These are phyloP conservation scores for Matsumyia berberina DNA, from an alignment of 2,888 invertebrate genomes.

Conservation along the genomic window DNA sequence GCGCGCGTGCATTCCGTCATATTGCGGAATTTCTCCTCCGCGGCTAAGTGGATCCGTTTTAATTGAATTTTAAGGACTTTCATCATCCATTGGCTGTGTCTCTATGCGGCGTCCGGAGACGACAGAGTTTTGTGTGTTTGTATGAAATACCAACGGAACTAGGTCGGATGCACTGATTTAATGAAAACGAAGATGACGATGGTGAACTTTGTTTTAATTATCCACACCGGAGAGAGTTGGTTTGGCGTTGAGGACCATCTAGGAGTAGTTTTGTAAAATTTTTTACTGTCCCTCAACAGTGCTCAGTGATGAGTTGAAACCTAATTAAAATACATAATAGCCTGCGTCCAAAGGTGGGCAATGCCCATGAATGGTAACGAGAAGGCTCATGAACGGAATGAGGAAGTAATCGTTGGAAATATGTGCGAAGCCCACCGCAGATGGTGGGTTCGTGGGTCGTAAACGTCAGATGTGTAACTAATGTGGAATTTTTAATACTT, in stretches of 20 bases:
- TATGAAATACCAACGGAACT: slow-evolving; percentile 49
- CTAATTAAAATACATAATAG: slow-evolving; percentile 46
- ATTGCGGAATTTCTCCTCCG: slow-evolving; percentile 14
- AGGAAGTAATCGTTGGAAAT: background rate
- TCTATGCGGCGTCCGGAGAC: slow-evolving; percentile 4
- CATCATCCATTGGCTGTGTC: slow-evolving; percentile 43
- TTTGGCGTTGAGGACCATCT: background rate
- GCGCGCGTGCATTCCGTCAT: slow-evolving; percentile 13
- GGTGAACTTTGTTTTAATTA: slow-evolving; percentile 42
- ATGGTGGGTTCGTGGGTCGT: background rate
- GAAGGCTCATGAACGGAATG: slow-evolving; percentile 5
- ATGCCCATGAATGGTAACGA: background rate
- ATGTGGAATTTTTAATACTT: background rate
- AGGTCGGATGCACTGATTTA: slow-evolving; percentile 61
- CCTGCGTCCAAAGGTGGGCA: background rate
- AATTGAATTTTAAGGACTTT: slow-evolving; percentile 65
- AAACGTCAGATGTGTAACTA: background rate
- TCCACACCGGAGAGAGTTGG: background rate
- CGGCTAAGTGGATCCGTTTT: slow-evolving; percentile 46
- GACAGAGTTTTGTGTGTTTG: slow-evolving; percentile 53
- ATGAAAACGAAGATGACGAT: slow-evolving; percentile 56
- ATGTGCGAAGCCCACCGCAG: background rate
- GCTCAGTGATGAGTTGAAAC: slow-evolving; percentile 10
- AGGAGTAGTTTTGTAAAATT: slow-evolving; percentile 24
- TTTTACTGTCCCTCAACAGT: slow-evolving; percentile 22